Evolutionary conservation across 1,140 invertebrate species (phyloP).

Genomic region (Drosophila hydei): DNA sequence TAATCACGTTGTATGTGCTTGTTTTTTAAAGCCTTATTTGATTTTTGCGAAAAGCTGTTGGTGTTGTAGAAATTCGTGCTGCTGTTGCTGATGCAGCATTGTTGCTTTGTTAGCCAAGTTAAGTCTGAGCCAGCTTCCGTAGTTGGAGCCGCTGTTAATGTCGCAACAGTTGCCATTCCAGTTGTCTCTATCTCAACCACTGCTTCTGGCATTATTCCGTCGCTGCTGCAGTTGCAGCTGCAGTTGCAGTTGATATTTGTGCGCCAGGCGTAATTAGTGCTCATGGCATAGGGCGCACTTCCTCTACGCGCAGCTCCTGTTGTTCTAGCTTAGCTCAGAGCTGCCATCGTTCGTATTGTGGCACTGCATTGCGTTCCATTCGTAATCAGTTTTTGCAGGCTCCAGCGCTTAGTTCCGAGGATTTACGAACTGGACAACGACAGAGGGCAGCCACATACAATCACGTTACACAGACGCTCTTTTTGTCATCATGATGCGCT

Average conservation of each 20-base stretch:
- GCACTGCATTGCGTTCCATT: conserved; percentile 47
- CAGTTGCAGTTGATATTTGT: conserved; percentile 70
- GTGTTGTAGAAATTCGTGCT: too few species aligned
- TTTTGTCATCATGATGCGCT: conserved; percentile 13
- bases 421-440: conserved; percentile 58
- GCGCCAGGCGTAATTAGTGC: conserved; percentile 75
- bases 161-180: conserved; percentile 67
- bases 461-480: conserved; percentile 16
- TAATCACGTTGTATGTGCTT: conserved; percentile 60
- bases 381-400: conserved; percentile 70
- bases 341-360: conserved; percentile 22
- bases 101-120: conserved; percentile 73
- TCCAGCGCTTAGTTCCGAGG: conserved; percentile 53
- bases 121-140: conserved; percentile 70
- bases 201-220: conserved; percentile 1
- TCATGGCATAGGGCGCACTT: conserved; percentile 75
- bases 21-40: conserved; percentile 32
- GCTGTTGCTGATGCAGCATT: conserved; percentile 20
- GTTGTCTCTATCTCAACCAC: background rate
- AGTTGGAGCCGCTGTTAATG: conserved; percentile 52
- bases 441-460: background rate
- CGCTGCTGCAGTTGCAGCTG: conserved; percentile 3
- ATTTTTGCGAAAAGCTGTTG: conserved; percentile 8
- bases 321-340: conserved; percentile 23
- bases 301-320: conserved; percentile 50